Base-by-base conservation (phyloP, 2,797 vertebrate species). In the Myripristis jacobus region DNA sequence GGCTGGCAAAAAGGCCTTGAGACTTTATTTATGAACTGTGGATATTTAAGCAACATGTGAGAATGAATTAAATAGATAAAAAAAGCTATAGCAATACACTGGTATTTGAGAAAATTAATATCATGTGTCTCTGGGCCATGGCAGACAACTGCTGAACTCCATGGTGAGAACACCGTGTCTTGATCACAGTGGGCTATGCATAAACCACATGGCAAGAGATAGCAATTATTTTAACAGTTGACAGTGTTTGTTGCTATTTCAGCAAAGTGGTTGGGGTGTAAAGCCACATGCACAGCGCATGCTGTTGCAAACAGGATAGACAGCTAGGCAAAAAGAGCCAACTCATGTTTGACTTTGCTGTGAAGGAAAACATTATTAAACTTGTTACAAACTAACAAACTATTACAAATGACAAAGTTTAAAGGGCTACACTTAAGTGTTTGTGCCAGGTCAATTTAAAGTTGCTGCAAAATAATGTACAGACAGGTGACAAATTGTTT, bases 201-300 rank as follows among this genome's bases (percentile, higher is more conserved):
- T 18, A 46, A 77, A 78, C 62, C 56, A 25, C 48, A 62, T 70
- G 56, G 61, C 52, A 50, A 52, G 66, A 73, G 53, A 54, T 73
- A 47, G 59, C 22, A 9, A 21, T 38, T 60, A 43, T 52, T 60
- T 19, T 31, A 52, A 24, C 46, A 58, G 24, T 52, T 66, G 77
- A 68, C 71, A 41, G 31, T 57, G 58, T 61, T 22, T 70, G 46
- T 16, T 61, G 70, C 59, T 51, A 38, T 75, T 44, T 70, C 53
- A 22, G 57, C 27, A 41, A 70, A 66, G 53, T 29, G 38, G 50
- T 38, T 38, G 36, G 36, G 11, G 36, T 38, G 36, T 75, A 61
- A 47, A 58, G 47, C 72, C 62, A 67, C 79, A 68, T 38, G 50
- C 70, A 64, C 44, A 7, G 57, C 6, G 58, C 53, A 15, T 22